phyloP scores from a whole-genome alignment of 2,113 vertebrate species.

The Gopherus flavomarginatus region DNA sequence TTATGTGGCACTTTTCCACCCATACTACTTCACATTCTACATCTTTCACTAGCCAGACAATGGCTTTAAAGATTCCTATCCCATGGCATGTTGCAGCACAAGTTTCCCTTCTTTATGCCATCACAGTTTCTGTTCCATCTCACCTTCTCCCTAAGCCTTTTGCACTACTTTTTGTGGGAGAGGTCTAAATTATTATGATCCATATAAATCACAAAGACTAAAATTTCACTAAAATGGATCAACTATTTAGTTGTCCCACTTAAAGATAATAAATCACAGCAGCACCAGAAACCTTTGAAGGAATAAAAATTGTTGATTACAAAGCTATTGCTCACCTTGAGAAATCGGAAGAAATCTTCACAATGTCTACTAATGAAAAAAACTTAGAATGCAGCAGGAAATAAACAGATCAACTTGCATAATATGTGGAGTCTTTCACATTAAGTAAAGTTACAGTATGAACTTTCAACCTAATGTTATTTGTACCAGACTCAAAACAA shows the following conservation, averaged over 20 bases:
- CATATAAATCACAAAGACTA: neutral
- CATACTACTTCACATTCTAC: neutral
- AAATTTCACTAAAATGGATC: neutral
- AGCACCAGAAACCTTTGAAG: neutral
- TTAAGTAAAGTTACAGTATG: neutral
- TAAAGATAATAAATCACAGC: neutral
- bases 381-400: constrained; percentile 20
- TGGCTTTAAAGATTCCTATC: neutral
- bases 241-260: neutral
- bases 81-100: neutral
- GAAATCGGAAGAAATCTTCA: neutral
- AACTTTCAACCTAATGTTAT: neutral
- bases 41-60: neutral
- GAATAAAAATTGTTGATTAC: too few relatives aligned
- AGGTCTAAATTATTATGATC: neutral
- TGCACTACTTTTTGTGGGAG: neutral
- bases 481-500: neutral
- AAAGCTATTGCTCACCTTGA: neutral
- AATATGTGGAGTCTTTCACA: constrained; percentile 4
- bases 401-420: constrained; percentile 12
- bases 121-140: neutral
- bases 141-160: neutral
- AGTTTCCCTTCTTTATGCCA: neutral
- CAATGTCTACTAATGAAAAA: neutral
- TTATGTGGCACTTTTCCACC: too few relatives aligned